Percentiles rank a stretch among this genome's conserved stretches.
These are phyloP conservation scores for chimpanzee (Pan troglodytes) DNA, from an alignment of 2,113 vertebrate genomes.

Conservation along the genomic window NHGRI_mPanTro3-v2.1_pri NC_072418.2:50829001-50829500, in stretches of 20 bases:
- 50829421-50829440: background rate
- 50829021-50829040: too few relatives aligned
- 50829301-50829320: background rate
- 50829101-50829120: too few relatives aligned
- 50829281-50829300: background rate
- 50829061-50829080: too few relatives aligned
- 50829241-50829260: background rate
- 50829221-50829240: background rate
- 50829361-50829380: background rate
- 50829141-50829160: background rate
- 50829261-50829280: background rate
- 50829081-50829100: too few relatives aligned
- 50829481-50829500: background rate
- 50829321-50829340: background rate
- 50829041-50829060: too few relatives aligned
- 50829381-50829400: background rate
- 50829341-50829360: background rate
- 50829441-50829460: background rate
- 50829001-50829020: too few relatives aligned
- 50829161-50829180: background rate
- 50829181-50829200: background rate
- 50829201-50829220: background rate
- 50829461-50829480: background rate
- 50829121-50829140: background rate
- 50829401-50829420: background rate